Base-by-base conservation (phyloP, 2,797 vertebrate species). In the Numenius phaeopus region DNA sequence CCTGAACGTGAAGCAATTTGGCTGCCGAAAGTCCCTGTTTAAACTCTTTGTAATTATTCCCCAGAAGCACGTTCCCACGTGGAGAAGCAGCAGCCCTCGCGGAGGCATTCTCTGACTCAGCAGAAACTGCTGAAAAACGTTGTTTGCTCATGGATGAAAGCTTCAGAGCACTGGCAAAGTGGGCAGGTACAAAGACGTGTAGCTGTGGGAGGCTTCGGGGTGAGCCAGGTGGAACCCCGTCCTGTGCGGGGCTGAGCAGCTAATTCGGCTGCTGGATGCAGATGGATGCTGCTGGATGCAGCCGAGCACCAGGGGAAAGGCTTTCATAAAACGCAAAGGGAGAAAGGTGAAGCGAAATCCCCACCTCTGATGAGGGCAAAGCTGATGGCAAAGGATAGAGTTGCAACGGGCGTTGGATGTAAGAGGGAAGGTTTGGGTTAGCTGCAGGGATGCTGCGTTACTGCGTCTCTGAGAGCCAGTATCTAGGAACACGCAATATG, bases 1-100 rank as follows among this genome's bases (percentile, higher is more conserved):
- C 96, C 96, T 61, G 92, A 57, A 58, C 11, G 27, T 95, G 97
- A 89, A 96, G 93, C 86, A 96, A 92, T 91, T 90, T 95, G 92
- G 75, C 95, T 92, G 90, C 93, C 1, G 34, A 94, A 82, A 1
- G 2, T 86, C 93, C 32, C 73, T 37, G 44, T 89, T 93, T 92
- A 82, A 97, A 93, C 62, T 89, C 69, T 50, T 59, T 46, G 73
- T 71, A 92, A 97, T 96, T 94, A 93, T 92, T 90, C 86, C 88
- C 76, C 83, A 77, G 90, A 12, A 95, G 83, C 32, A 0, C 3
- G 0, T 97, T 96, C 93, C 94, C 95, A 94, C 37, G 30, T 92
- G 91, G 95, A 89, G 88, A 42, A 84, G 95, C 87, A 67, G 93
- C 83, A 69, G 88, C 83, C 72, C 73, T 76, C 2, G 2, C 7